Conservation (phyloP, 2,888 invertebrate species). For the Timema podura region DNA sequence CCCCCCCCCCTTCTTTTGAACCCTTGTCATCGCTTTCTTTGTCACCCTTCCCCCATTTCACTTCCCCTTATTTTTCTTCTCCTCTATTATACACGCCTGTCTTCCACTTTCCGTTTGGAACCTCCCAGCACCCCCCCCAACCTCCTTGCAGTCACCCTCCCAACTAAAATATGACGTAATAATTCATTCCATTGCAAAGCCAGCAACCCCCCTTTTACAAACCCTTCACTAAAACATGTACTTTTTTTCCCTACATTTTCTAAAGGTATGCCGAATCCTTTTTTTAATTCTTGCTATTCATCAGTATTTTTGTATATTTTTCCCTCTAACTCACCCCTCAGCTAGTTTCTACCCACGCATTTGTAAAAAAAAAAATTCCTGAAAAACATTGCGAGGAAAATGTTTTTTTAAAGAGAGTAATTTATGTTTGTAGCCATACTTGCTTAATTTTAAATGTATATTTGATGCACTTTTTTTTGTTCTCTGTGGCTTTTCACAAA, state of each 20-base stretch:
- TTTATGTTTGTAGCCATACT: not conserved
- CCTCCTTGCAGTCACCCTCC: not conserved
- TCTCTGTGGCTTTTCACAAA: too few species aligned
- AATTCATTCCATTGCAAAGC: constrained; percentile 30
- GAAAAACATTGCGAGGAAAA: not conserved
- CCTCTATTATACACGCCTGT: constrained; percentile 19
- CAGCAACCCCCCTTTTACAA: constrained; percentile 24
- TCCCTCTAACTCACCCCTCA: not conserved
- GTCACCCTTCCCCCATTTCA: constrained; percentile 21
- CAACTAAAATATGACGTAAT: constrained; percentile 31
- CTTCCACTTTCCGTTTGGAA: constrained; percentile 25
- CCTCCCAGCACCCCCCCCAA: not conserved
- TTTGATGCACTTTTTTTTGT: too few species aligned
- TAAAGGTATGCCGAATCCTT: not conserved
- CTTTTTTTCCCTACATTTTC: constrained; percentile 14
- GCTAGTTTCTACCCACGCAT: too few species aligned
- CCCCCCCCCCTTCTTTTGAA: not conserved
- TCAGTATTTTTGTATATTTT: constrained; percentile 16
- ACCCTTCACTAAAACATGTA: constrained; percentile 10
- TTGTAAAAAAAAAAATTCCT: not conserved
- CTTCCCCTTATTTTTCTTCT: constrained; percentile 14
- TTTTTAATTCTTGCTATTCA: constrained; percentile 22
- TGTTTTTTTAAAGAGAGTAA: not conserved
- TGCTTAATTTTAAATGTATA: too few species aligned
- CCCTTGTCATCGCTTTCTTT: constrained; percentile 21